phyloP scores from a whole-genome alignment of 2,797 vertebrate genomes.

The Gambusia yucatana region DNA sequence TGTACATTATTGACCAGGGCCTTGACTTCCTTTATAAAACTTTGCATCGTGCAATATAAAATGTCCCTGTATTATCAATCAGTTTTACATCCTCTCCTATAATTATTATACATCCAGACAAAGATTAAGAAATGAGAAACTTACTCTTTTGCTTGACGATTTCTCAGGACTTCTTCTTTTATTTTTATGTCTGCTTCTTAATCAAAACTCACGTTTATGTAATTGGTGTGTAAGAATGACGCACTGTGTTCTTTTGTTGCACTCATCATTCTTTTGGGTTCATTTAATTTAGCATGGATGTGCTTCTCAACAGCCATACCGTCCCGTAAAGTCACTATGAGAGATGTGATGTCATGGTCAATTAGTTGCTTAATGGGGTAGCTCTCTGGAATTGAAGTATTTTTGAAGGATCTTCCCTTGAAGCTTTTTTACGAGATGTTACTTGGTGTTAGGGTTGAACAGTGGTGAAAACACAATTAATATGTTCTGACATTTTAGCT shows the following conservation, averaged over 20 bases:
- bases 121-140: constrained; percentile 11
- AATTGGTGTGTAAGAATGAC: constrained; percentile 37
- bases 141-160: constrained; percentile 30
- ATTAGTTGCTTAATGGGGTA: background rate
- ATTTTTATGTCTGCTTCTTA: constrained; percentile 64
- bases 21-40: background rate
- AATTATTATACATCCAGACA: constrained; percentile 26
- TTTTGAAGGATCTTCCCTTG: background rate
- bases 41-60: background rate
- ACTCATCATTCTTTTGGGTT: constrained; percentile 52
- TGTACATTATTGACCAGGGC: background rate
- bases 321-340: constrained; percentile 49
- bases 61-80: background rate
- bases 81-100: constrained; percentile 4
- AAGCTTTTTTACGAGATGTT: background rate
- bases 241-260: constrained; percentile 46
- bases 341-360: constrained; percentile 40
- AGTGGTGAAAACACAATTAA: background rate
- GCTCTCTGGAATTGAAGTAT: background rate
- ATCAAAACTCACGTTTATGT: constrained; percentile 35
- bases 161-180: constrained; percentile 54
- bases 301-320: constrained; percentile 66
- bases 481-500: background rate
- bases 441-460: background rate
- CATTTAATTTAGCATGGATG: constrained; percentile 48